Conservation (phyloP, 2,113 vertebrate genomes). For the Nesoenas mayeri region DNA sequence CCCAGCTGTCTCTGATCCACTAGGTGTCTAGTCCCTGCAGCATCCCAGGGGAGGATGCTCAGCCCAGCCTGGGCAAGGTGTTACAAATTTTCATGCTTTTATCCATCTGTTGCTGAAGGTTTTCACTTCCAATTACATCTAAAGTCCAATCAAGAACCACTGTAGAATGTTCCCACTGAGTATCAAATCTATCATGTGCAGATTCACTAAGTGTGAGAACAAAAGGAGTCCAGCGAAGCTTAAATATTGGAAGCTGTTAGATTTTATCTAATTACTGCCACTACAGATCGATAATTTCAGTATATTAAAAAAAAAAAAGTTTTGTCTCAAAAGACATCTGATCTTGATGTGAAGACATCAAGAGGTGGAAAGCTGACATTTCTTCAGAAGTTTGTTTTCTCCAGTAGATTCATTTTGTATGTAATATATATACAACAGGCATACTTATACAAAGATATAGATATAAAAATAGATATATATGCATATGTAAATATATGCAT, state of each 20-base stretch:
- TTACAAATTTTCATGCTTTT: background rate
- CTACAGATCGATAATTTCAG: background rate
- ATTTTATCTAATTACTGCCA: background rate
- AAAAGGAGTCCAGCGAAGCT: background rate
- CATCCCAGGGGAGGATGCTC: background rate
- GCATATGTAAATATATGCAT: background rate
- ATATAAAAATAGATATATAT: background rate
- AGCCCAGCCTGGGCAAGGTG: background rate
- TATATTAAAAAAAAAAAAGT: background rate
- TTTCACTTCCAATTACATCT: background rate
- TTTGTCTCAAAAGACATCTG: background rate
- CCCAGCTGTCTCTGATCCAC: background rate
- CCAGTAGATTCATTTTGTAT: background rate
- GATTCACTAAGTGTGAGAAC: background rate
- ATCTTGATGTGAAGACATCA: background rate
- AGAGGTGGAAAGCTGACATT: background rate
- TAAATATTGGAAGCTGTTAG: background rate
- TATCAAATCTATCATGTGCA: background rate
- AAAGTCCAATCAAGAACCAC: background rate
- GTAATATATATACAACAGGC: background rate
- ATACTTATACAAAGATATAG: background rate
- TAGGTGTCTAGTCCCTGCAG: background rate
- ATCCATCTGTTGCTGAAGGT: background rate
- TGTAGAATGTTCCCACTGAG: background rate
- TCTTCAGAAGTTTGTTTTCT: background rate